Base-by-base conservation (phyloP, 2,888 invertebrate species). In the Caenorhabditis uteleia region DNA sequence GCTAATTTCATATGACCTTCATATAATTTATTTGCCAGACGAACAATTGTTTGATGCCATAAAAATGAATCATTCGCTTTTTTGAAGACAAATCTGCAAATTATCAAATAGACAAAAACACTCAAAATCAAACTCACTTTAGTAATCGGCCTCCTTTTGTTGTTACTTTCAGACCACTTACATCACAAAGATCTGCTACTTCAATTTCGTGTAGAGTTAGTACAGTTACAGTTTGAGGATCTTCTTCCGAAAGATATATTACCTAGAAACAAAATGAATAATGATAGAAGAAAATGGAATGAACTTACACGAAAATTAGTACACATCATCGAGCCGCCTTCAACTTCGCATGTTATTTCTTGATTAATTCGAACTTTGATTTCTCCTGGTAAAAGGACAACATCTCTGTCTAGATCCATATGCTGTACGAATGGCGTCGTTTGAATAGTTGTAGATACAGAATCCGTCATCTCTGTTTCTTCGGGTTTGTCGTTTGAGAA, bases 271-370 rank as follows among this genome's bases (percentile, higher is more conserved):
- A 27, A 25, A 7, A 8, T 44, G 7, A 18, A 25, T 34, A 40
- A n/a, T 50, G 42, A n/a, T 10, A 1, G 12, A 26, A 27, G 2
- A 12, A n/a, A 14, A 18, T 31, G 27, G 16, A 18, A 42, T 14
- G 16, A 21, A 26, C 55, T 14, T 43, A 72, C 72, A 55, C 72
- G 39, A 43, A 57, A 72, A 44, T 72, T 72, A 18, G 72, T 72
- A 14, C 67, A 18, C 31, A 64, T 44, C 6, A 69, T 16, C 5
- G 26, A 36, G 26, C 66, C 66, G 14, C 53, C 64, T 10, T 40
- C 53, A 18, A 66, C 39, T 26, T 36, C 21, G 33, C 20, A 21
- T 23, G 27, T 26, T 8, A 14, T 20, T 16, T 16, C n/a, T 36
- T n/a, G 10, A 25, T 33, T 21, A 23, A 45, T 21, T 10, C 16